phyloP scores from a whole-genome alignment of 2,113 vertebrate species.

The Festucalex cinctus region DNA sequence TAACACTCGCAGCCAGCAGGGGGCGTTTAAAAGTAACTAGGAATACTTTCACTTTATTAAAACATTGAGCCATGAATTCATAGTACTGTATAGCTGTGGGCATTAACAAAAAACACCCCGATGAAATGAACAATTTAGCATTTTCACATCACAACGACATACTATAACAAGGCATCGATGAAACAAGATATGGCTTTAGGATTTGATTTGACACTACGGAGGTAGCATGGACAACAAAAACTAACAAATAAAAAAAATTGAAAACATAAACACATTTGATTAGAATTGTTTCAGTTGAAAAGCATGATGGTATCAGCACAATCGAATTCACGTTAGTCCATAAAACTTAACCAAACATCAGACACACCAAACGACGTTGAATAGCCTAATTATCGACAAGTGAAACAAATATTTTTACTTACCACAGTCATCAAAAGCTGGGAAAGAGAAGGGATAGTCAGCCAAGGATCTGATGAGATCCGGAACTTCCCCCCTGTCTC shows the following conservation, averaged over 20 bases:
- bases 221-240: neutral
- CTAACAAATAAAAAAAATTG: too few relatives aligned
- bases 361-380: neutral
- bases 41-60: neutral
- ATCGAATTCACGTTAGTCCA: too few relatives aligned
- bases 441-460: constrained; percentile 79
- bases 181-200: neutral
- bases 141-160: neutral
- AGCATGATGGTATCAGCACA: too few relatives aligned
- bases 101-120: neutral
- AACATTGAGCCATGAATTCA: neutral
- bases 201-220: neutral
- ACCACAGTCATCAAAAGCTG: constrained; percentile 70
- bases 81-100: neutral
- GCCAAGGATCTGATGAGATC: constrained; percentile 84
- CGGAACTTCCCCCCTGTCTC: constrained; percentile 77
- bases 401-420: constrained; percentile 16
- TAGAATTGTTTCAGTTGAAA: too few relatives aligned
- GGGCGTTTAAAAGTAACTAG: neutral
- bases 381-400: neutral
- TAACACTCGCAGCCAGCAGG: neutral
- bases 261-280: neutral
- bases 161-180: too few relatives aligned
- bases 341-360: neutral
- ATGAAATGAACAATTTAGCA: neutral